Base-by-base conservation (phyloP, 2,888 invertebrate genomes). In the Hartigia nigra region DNA sequence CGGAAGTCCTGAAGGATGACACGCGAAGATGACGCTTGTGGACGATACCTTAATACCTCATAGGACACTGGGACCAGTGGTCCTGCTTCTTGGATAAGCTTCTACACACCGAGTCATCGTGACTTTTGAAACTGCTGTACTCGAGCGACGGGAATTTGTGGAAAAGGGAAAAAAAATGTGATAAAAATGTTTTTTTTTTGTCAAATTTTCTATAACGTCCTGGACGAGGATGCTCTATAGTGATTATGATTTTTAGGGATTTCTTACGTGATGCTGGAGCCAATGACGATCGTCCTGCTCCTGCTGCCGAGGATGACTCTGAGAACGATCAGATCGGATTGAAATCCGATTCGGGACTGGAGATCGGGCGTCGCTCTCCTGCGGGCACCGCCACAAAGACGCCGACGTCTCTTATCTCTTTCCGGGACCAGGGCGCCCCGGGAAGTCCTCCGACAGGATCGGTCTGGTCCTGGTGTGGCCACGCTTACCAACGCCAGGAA, bases 331-430 rank as follows among this genome's bases (percentile, higher is more conserved):
- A 79, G 83, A 86, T 81, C 82, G 81, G 83, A 83, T 55, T 82
- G 86, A 84, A 85, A 85, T 84, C 84, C 83, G 85, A 85, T 85
- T 83, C 82, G 79, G 34, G 23, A 81, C 82, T 79, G 81, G 80
- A 79, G 81, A 82, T 81, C 83, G 80, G 83, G 82, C 82, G 72
- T 81, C 82, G 84, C 84, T 84, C 84, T 84, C 84, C 86, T 81
- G 83, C 72, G 80, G 86, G 82, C 83, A 86, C 82, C 83, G 84
- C 84, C 81, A 89, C 90, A 90, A 91, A 90, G 91, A 85, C 83
- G 85, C 89, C 89, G 90, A 87, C 89, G 80, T 80, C 55, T 81
- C 88, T 90, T 90, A 90, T 90, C 90, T 89, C 85, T 82, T 87
- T 85, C 85, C 86, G 88, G 35, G 79, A 74, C 74, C 88, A 84